Conservation (phyloP, 2,113 vertebrate genomes). For the Pluvianellus socialis region DNA sequence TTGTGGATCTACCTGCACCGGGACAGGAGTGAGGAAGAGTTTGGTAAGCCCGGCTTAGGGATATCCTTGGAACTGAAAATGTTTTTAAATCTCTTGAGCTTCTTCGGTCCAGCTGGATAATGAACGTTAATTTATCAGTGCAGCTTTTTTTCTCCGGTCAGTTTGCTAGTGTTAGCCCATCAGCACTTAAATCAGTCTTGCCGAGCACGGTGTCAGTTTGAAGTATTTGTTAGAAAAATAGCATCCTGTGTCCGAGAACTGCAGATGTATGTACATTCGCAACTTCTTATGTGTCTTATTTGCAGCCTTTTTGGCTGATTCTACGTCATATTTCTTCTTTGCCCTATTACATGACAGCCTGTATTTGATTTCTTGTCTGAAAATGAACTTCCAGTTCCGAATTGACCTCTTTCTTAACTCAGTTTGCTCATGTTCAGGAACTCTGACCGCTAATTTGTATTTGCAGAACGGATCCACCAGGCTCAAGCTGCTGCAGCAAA, state of each 20-base stretch:
- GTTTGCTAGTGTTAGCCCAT: not conserved
- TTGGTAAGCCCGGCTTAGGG: slow-evolving; percentile 78
- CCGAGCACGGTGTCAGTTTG: not conserved
- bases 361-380: not conserved
- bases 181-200: not conserved
- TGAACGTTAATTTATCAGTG: not conserved
- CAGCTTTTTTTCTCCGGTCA: not conserved
- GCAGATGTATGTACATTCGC: not conserved
- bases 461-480: slow-evolving; percentile 94
- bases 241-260: not conserved
- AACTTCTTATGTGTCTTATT: not conserved
- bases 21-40: slow-evolving; percentile 93
- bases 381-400: not conserved
- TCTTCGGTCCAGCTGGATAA: not conserved
- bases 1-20: slow-evolving; percentile 97
- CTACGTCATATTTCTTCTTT: not conserved
- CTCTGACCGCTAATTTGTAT: not conserved
- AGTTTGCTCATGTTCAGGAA: slow-evolving; percentile 67
- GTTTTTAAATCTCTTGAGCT: not conserved
- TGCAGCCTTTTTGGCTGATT: not conserved
- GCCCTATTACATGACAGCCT: not conserved
- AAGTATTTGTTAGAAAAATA: not conserved
- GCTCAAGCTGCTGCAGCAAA: slow-evolving; percentile 97
- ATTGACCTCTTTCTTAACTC: not conserved
- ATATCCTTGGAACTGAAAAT: not conserved